Conservation (phyloP, 64 coral and sea anemone genomes). For the Anthopleura sola region DNA sequence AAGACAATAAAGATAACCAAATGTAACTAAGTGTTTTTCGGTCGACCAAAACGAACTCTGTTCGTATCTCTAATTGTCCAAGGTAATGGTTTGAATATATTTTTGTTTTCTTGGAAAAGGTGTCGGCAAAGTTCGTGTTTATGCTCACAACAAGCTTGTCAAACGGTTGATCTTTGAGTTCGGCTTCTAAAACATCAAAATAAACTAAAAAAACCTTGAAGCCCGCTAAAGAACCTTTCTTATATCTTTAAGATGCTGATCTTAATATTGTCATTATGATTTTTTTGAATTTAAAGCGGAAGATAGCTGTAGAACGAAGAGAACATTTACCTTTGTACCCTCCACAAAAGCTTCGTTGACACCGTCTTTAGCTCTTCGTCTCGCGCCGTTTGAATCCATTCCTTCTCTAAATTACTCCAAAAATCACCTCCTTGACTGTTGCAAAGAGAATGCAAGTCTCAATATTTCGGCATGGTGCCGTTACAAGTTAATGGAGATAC, state of each 20-base stretch:
- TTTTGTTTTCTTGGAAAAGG: not conserved
- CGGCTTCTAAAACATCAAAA: not conserved
- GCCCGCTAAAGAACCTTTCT: not conserved
- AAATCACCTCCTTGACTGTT: not conserved
- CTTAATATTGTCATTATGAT: not conserved
- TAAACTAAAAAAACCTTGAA: not conserved
- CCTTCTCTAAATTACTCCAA: not conserved
- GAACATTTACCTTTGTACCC: conserved; percentile 2
- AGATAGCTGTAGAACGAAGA: not conserved
- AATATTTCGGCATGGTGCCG: conserved; percentile 1
- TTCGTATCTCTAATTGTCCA: not conserved
- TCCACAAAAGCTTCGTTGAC: not conserved
- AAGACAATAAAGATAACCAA: not conserved
- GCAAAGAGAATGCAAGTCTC: not conserved
- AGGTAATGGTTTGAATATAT: not conserved
- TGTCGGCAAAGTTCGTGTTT: not conserved
- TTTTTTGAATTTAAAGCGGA: not conserved
- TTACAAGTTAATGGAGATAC: not conserved
- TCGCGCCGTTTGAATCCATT: conserved; percentile 24
- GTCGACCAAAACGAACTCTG: not conserved
- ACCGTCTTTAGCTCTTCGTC: conserved; percentile 21
- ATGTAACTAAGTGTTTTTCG: not conserved
- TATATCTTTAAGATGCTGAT: not conserved
- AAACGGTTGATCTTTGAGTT: not conserved
- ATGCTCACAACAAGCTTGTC: conserved; percentile 7